Conservation (phyloP, 2,797 vertebrate species). For the Anniella stebbinsi region DNA sequence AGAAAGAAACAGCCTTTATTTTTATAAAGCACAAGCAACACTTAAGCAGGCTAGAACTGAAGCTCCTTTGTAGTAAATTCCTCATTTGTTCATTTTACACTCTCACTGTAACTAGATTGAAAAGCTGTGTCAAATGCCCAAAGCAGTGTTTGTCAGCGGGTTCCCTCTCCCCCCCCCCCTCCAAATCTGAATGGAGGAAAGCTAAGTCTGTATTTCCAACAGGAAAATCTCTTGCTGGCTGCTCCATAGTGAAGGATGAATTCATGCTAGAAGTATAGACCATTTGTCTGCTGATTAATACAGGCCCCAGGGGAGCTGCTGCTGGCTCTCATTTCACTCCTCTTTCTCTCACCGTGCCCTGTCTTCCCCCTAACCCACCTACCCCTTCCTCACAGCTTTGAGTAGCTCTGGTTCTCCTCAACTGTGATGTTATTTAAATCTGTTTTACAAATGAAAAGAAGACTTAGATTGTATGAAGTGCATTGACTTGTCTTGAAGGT, state of each 20-base stretch:
- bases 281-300: constrained; percentile 79
- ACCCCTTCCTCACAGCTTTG: constrained; percentile 43
- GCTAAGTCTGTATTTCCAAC: constrained; percentile 75
- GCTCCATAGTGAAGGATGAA: constrained; percentile 78
- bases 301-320: constrained; percentile 76
- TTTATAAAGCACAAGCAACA: constrained; percentile 32
- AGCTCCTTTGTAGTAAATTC: constrained; percentile 74
- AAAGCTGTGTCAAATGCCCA: constrained; percentile 80
- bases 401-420: constrained; percentile 58
- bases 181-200: constrained; percentile 72
- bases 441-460: constrained; percentile 75
- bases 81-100: constrained; percentile 80
- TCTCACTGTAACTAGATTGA: constrained; percentile 78
- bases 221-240: constrained; percentile 73
- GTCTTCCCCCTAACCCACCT: constrained; percentile 45
- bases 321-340: constrained; percentile 79
- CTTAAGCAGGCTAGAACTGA: constrained; percentile 57
- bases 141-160: constrained; percentile 81
- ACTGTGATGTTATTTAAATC: constrained; percentile 66
- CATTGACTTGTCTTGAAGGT: constrained; percentile 72
- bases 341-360: constrained; percentile 70
- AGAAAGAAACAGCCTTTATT: not conserved
- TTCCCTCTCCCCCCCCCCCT: constrained; percentile 68
- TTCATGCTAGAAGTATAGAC: constrained; percentile 70
- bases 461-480: constrained; percentile 68